Conservation (phyloP, 2,113 vertebrate species). For the Cyanocitta stelleri region DNA sequence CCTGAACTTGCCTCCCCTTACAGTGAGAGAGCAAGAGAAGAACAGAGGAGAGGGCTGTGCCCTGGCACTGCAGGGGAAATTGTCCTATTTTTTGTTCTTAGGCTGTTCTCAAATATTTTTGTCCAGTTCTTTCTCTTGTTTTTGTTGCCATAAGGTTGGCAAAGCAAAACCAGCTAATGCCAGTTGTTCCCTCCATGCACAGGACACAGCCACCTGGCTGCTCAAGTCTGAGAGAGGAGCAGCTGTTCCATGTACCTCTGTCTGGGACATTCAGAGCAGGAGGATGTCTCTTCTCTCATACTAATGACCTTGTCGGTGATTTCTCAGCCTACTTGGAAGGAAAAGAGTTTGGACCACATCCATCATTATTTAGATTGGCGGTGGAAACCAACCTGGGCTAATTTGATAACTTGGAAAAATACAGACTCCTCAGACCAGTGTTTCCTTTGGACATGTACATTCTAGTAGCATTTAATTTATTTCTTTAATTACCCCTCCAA, state of each 20-base stretch:
- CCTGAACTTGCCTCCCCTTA: background rate
- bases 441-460: background rate
- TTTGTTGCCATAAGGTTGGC: background rate
- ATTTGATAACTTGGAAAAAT: background rate
- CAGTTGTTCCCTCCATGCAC: rapidly evolving
- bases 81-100: background rate
- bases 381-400: background rate
- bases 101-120: background rate
- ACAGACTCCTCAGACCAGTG: background rate
- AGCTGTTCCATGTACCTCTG: background rate
- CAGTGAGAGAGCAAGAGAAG: background rate
- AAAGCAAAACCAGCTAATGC: background rate
- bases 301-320: background rate
- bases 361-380: background rate
- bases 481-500: background rate
- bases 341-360: background rate
- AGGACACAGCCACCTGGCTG: rapidly evolving
- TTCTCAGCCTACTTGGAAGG: background rate
- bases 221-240: background rate
- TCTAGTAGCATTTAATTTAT: background rate
- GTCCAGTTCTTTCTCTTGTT: background rate
- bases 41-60: background rate
- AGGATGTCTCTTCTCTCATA: background rate
- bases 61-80: background rate
- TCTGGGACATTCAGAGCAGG: background rate